Evolutionary conservation across 2,113 vertebrate genomes (phyloP), one percentile per base, ranked within the genome.

Genomic region (Grammomys dolichurus): DNA sequence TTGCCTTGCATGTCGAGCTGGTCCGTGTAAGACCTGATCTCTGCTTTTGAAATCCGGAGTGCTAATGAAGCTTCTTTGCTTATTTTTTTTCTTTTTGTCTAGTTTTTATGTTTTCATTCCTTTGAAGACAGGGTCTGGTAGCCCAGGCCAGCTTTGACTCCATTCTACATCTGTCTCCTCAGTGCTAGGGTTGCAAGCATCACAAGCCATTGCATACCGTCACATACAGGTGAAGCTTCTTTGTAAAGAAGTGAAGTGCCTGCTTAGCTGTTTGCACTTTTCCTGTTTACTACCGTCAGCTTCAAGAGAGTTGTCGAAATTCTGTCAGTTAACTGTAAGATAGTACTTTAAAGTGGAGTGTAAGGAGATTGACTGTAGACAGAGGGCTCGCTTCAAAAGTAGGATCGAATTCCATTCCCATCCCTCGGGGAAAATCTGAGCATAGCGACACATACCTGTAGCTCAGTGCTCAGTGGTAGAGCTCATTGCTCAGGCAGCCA

Each of bases 261-360:
- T 46, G 14, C 2, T 36, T 7, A 7, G 5, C 72, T 88, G 78
- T 94, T 28, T 72, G 1, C 69, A 12, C 78, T 72, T 92, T 87
- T 87, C 17, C 46, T 90, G 0, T 10, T 86, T 88, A 95, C 72
- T 91, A 7, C 10, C 65, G 7, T 80, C 72, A 40, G 73, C 46
- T 33, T 51, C 46, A 31, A 51, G 14, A n/a, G 20, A 65, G 58
- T 91, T 93, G 46, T 33, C 73, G 84, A 88, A 40, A 24, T 93
- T 90, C 56, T 85, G 31, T 90, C 86, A 91, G 40, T 43, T 80
- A 92, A 86, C 13, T 51, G 10, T 96, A 95, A 92, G 60, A 69
- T 91, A 82, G 67, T 87, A 58, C 20, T 36, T 87, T 94, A 48
- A 94, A 94, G 46, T 31, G 56, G 67, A 78, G 51, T 6, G 94